These are phyloP conservation scores for Cephus spinipes DNA, from an alignment of 2,888 invertebrate genomes.

Conservation along the genomic window DNA sequence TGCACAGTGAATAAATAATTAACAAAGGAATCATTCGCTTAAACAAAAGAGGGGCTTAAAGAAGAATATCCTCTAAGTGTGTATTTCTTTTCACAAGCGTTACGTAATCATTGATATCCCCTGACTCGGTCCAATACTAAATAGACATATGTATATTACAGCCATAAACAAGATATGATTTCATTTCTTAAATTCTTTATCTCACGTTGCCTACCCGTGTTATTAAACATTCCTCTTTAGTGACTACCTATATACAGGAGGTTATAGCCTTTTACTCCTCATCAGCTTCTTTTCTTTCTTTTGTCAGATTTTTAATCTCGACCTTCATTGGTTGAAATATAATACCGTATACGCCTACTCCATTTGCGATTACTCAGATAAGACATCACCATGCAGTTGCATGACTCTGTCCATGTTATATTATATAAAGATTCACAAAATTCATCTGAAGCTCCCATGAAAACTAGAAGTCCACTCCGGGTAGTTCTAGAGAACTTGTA, in stretches of 20 bases:
- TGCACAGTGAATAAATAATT: not conserved
- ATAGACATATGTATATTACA: conserved; percentile 20
- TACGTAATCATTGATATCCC: not conserved
- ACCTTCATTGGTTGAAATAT: not conserved
- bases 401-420: not conserved
- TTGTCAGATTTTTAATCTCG: not conserved
- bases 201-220: not conserved
- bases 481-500: too few species aligned
- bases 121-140: conserved; percentile 6
- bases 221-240: not conserved
- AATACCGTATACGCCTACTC: not conserved
- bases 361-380: not conserved
- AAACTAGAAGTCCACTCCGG: too few species aligned
- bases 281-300: not conserved
- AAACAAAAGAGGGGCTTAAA: not conserved
- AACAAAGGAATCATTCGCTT: not conserved
- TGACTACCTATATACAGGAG: not conserved
- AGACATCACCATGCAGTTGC: not conserved
- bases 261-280: not conserved
- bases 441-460: not conserved
- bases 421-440: not conserved
- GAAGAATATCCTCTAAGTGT: not conserved
- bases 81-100: not conserved
- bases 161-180: conserved; percentile 13
- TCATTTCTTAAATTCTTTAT: conserved; percentile 8